Evolutionary conservation across 2,113 vertebrate genomes (phyloP), one percentile per base, ranked within the genome.

Genomic region (Trogon melanurus): DNA sequence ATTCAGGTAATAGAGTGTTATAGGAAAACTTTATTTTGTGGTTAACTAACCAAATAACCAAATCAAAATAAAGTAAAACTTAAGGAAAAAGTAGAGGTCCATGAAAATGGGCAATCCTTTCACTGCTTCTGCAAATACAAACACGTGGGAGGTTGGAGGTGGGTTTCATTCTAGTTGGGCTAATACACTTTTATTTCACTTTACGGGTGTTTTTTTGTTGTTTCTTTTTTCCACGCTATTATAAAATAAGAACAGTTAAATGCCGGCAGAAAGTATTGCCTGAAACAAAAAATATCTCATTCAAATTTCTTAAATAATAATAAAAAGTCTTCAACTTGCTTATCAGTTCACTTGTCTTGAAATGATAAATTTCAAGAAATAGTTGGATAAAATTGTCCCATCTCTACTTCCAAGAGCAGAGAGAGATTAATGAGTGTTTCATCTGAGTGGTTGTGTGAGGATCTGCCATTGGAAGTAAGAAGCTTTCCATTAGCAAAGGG

Each of bases 161-260:
- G 18, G 9, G 2, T 69, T 69, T 83, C 16, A 8, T 73, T 54
- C 26, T 67, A 10, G 14, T 11, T 78, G 13, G 7, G 16, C 41
- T 85, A 17, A 22, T 50, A 47, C 1, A 45, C 8, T 61, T 65
- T 23, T 38, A 38, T 78, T 83, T 79, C 48, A 47, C 13, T 72
- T 72, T 26, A 16, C 0, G 1, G 7, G 51, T 48, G 10, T 1
- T 16, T 56, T 9, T 30, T 36, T 36, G 7, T 64, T 48, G 10
- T 1, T 16, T 56, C 9, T 30, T 36, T 44, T 76, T 88, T 78
- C 7, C 11, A 5, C 17, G 13, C 14, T 29, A 2, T 53, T 88
- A 34, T 19, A 64, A 89, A 89, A 47, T 50, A 61, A 45, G 18
- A 48, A 25, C 10, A 56, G 10, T 56, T 25, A 65, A 73, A 44